Evolutionary conservation across 2,113 vertebrate species (phyloP), one percentile per base, ranked within the genome.

Genomic region (Tragelaphus scriptus): DNA sequence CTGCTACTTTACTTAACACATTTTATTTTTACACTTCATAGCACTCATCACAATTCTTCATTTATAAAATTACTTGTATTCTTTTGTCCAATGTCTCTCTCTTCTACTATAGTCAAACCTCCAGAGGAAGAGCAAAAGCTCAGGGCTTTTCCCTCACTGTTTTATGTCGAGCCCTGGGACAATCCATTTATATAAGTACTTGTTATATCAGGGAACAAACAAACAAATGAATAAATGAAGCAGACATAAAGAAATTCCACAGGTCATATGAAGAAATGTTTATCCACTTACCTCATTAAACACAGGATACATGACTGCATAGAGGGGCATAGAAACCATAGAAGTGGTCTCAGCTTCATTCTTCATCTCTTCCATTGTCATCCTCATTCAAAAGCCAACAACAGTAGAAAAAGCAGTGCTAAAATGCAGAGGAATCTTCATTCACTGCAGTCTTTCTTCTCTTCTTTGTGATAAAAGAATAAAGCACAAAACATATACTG

Each of bases 271-370:
- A 93, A 25, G 14, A 91, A 59, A 71, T 30, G 21, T 82, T 92
- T 85, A 88, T 8, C 2, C 3, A 88, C 97, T 97, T 98, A 99
- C 99, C 99, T 99, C 99, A 88, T 99, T 99, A 98, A 99, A 99
- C n/a, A 99, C 99, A 71, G 99, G 99, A 98, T 99, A 99, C 99
- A 99, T 99, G 68, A 99, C 99, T 65, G 99, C 99, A 98, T 99
- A 99, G 88, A 99, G 99, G 90, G 99, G 99, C 99, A 99, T 99
- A 98, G 99, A 99, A 99, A 99, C 99, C 98, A 99, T 99, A 96
- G 99, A 99, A 99, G 99, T 99, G 96, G 99, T 99, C 98, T 99
- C 99, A 96, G 99, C 99, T 99, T 99, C 99, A 99, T 99, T 99
- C 99, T 99, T 99, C 99, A n/a, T n/a, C n/a, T n/a, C n/a, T n/a